phyloP scores from a whole-genome alignment of 2,113 vertebrate genomes.

The Chaetura pelagica region DNA sequence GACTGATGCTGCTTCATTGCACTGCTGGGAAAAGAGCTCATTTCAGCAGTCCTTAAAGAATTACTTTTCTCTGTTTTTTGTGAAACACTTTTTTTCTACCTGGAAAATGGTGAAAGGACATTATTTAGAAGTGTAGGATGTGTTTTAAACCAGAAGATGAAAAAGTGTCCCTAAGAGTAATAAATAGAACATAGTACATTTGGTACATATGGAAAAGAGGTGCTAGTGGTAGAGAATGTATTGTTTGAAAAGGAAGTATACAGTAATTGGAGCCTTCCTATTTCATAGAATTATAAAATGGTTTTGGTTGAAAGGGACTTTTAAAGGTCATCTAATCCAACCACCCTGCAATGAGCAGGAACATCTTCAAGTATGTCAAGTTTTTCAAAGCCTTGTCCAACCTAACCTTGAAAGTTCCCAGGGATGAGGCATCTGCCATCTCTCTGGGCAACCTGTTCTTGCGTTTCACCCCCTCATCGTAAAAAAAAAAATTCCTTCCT shows the following conservation, averaged over 20 bases:
- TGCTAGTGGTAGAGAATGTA: neutral
- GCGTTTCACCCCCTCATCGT: neutral
- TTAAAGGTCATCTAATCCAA: neutral
- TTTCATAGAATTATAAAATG: neutral
- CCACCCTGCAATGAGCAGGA: accelerated
- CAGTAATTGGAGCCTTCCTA: neutral
- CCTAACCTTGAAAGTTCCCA: neutral
- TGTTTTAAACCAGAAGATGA: neutral
- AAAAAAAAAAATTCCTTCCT: neutral
- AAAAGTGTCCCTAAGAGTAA: neutral
- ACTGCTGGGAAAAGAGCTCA: neutral
- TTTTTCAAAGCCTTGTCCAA: neutral
- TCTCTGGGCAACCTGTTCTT: neutral
- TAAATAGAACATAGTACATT: neutral
- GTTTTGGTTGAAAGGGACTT: neutral
- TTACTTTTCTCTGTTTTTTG: neutral
- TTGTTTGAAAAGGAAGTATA: neutral
- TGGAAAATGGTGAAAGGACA: neutral
- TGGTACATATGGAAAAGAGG: neutral
- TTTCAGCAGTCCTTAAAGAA: neutral
- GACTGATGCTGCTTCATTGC: neutral
- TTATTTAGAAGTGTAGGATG: neutral
- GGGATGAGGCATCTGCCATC: neutral
- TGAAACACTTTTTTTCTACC: neutral
- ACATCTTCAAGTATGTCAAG: neutral